phyloP scores from a whole-genome alignment of 2,113 vertebrate genomes.

The Aldabrachelys gigantea region DNA sequence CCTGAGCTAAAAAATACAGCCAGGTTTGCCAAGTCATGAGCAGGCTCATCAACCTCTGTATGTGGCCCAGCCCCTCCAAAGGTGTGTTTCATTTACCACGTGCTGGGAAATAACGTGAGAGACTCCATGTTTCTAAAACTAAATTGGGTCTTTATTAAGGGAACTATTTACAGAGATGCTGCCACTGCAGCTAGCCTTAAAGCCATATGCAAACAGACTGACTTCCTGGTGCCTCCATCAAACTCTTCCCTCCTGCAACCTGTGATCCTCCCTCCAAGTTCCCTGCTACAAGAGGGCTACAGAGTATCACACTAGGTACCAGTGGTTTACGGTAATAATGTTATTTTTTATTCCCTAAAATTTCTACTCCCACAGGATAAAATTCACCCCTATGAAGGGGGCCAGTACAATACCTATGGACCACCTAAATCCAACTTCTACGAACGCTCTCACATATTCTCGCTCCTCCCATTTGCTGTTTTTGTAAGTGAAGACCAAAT shows the following conservation, averaged over 20 bases:
- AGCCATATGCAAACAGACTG: rapidly evolving
- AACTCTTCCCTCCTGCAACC: background rate
- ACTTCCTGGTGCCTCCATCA: background rate
- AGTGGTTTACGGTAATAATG: background rate
- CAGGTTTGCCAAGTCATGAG: background rate
- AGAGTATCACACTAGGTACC: background rate
- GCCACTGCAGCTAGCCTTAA: background rate
- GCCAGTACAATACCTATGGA: background rate
- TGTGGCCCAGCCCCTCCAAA: too few relatives aligned
- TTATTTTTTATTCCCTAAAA: background rate
- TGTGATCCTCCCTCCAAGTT: background rate
- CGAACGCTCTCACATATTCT: rapidly evolving
- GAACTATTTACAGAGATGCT: background rate
- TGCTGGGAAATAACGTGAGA: background rate
- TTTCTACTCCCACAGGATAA: background rate
- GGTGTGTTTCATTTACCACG: too few relatives aligned
- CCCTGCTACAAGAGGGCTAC: background rate
- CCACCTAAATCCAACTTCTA: background rate
- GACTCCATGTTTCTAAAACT: rapidly evolving
- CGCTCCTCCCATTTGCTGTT: background rate
- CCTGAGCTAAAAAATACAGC: background rate
- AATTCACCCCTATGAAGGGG: background rate
- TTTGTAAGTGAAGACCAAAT: background rate
- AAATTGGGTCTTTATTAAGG: background rate
- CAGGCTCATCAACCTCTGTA: too few relatives aligned